These are phyloP conservation scores for Rhamnusium bicolor DNA, from an alignment of 2,888 invertebrate genomes.

Conservation along the genomic window DNA sequence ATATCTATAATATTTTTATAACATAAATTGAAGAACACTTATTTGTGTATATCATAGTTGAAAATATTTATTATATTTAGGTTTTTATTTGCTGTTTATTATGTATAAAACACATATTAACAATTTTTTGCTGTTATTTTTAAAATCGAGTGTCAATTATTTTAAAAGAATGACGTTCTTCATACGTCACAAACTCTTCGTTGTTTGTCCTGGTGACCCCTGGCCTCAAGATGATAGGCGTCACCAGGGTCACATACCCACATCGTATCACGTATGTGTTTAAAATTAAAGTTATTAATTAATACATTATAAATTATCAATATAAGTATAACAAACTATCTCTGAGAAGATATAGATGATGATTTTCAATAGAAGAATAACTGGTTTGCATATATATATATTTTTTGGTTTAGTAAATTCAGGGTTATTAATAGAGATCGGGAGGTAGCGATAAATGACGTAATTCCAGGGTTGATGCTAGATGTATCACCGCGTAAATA, in stretches of 20 bases:
- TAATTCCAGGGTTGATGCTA: no score
- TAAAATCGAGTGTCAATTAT: background rate
- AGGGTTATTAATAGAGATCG: no score
- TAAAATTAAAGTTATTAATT: slow-evolving; percentile 5
- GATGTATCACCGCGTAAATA: no score
- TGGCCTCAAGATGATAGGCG: slow-evolving; percentile 35
- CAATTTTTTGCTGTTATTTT: background rate
- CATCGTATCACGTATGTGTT: background rate
- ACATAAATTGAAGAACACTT: background rate
- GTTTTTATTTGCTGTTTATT: background rate
- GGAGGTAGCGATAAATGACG: no score
- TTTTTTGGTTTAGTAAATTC: background rate
- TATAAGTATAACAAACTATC: background rate
- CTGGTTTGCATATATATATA: background rate
- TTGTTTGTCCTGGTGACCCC: slow-evolving; percentile 61
- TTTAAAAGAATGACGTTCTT: slow-evolving; percentile 14
- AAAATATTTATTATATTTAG: background rate
- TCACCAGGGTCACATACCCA: slow-evolving; percentile 25
- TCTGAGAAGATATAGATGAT: background rate
- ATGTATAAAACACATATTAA: no score
- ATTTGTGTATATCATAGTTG: background rate
- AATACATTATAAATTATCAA: background rate
- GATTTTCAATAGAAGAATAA: no score
- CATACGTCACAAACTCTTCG: slow-evolving; percentile 17
- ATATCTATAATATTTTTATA: background rate